These are phyloP conservation scores for Monochamus saltuarius DNA, from an alignment of 1,140 invertebrate species.

Conservation along the genomic window DNA sequence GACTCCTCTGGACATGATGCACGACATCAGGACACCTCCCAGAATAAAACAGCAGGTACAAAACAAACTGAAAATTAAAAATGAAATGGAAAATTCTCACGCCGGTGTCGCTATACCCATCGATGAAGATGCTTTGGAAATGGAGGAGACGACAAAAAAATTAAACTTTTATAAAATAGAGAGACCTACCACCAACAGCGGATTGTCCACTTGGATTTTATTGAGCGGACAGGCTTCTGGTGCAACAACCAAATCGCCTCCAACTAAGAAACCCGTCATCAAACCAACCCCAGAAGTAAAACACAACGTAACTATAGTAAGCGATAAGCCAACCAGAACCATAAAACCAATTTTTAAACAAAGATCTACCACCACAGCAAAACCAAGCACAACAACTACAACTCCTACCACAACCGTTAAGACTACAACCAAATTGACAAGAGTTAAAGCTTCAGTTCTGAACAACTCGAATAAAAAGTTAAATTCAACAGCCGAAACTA, in stretches of 20 bases:
- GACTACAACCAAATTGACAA: conserved; percentile 36
- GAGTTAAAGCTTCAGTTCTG: conserved; percentile 41
- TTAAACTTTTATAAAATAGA: conserved; percentile 51
- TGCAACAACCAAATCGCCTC: conserved; percentile 49
- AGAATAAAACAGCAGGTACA: conserved; percentile 59
- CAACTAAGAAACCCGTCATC: conserved; percentile 17
- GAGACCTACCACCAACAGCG: conserved; percentile 62
- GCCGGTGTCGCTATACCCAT: conserved; percentile 61
- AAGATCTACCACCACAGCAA: conserved; percentile 40
- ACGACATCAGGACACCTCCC: conserved; percentile 62
- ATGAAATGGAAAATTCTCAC: conserved; percentile 55
- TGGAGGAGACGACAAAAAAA: conserved; percentile 44
- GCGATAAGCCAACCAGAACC: conserved; percentile 26
- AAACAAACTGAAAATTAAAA: conserved; percentile 51
- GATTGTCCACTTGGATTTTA: conserved; percentile 75
- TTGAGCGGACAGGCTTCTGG: conserved; percentile 58
- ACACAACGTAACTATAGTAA: conserved; percentile 6
- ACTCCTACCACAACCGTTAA: conserved; percentile 33
- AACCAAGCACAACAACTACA: conserved; percentile 39
- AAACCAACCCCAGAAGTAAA: not conserved
- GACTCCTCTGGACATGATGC: conserved; percentile 48
- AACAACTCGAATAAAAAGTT: conserved; percentile 30
- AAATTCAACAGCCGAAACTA: conserved; percentile 17
- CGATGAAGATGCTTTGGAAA: conserved; percentile 52
- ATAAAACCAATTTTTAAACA: conserved; percentile 44